phyloP scores from a whole-genome alignment of 1,140 invertebrate species.

The Ceratina calcarata region DNA sequence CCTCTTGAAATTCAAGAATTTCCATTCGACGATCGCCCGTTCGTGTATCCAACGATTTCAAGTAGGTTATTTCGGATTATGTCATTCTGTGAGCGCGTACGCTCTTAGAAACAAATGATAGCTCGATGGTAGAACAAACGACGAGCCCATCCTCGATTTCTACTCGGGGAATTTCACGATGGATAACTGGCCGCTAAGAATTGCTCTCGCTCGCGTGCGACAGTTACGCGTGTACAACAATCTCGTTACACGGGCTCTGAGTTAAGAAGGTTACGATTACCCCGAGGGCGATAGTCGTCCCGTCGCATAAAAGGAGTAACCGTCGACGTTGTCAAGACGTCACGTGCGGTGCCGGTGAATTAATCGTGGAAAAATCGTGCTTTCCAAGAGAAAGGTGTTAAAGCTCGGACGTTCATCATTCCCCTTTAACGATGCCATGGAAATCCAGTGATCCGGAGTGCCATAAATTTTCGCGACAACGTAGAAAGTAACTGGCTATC shows the following conservation, averaged over 20 bases:
- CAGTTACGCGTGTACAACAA: conserved; percentile 32
- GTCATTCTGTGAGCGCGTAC: background rate
- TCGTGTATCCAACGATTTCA: background rate
- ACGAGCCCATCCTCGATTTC: background rate
- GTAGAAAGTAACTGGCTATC: conserved; percentile 1
- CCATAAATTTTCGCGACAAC: conserved; percentile 12
- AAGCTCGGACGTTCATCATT: background rate
- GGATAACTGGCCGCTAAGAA: background rate
- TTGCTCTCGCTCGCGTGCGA: background rate
- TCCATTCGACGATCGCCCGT: background rate
- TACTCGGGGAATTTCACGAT: background rate
- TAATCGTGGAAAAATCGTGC: background rate
- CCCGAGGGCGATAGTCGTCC: background rate
- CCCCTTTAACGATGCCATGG: background rate
- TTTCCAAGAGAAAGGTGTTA: conserved; percentile 41
- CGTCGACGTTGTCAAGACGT: background rate
- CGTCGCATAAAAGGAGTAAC: background rate
- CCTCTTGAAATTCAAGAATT: background rate
- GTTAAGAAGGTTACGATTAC: conserved; percentile 41
- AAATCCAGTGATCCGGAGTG: background rate
- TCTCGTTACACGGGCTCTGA: conserved; percentile 37
- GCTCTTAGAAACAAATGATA: background rate
- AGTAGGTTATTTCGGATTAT: background rate
- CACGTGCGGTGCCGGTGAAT: background rate
- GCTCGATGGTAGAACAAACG: background rate